Base-by-base conservation (phyloP, 2,797 vertebrate species). In the Lacerta bilineata region DNA sequence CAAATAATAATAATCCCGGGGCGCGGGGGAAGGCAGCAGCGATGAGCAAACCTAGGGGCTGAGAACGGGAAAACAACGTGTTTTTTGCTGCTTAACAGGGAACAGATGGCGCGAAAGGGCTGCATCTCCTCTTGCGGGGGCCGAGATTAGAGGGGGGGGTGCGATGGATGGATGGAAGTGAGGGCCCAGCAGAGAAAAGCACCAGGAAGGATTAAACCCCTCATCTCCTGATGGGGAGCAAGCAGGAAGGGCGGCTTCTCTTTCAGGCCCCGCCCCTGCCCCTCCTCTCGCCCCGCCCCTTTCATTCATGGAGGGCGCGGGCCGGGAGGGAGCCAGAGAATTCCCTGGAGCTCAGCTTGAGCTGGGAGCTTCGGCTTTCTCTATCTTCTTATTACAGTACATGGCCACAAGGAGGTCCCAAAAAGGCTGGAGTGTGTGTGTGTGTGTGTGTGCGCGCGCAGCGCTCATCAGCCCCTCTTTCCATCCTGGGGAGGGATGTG, bases 101-200 rank as follows among this genome's bases (percentile, higher is more conserved):
- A 95, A 95, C 95, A 96, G 96, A 96, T 96, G 95, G 95, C 94
- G 91, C 92, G 90, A 95, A 93, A 94, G 94, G 93, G 95, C 95
- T 95, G 93, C 89, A 90, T 93, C 93, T 89, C 83, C 88, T 93
- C 83, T 83, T 93, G 94, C 93, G 91, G 90, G 95, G 94, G 92
- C 82, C 90, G 89, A 91, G 92, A 90, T 91, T 93, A 90, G 46
- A 50, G 87, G 89, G 92, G 88, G 90, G 93, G 92, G 91, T 93
- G 92, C 92, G 93, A 93, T 93, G 93, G 3, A 17, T 3, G 95
- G 93, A 94, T 93, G 94, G 94, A 18, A 59, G 69, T 71, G 46
- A 23, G 15, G 29, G 3, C 10, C 72, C 74, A 43, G 74, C 66
- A 25, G 64, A 90, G 80, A 55, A 36, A 55, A 77, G 68, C 80